Base-by-base conservation (phyloP, 1,140 invertebrate genomes). In the Watersipora subatra region DNA sequence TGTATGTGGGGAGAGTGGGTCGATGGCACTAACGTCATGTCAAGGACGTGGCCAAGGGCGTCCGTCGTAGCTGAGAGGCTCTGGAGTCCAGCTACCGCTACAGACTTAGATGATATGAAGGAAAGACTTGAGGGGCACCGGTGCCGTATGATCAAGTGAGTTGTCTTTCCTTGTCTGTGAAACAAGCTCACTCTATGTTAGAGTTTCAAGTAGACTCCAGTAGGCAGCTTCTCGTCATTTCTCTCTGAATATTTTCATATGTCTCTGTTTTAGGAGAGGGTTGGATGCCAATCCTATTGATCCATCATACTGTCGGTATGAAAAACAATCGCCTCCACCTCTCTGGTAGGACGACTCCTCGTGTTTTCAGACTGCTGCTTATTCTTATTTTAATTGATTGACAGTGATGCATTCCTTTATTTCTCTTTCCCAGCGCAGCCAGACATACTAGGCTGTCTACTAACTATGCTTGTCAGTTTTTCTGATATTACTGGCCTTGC, bases 1-100 rank as follows among this genome's bases (percentile, higher is more conserved):
- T 92, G 90, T 70, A 89, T 95, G 87, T 94, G 92, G 92, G 85
- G 85, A 29, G 91, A 95, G 78, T 87, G 85, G 70, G 88, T 92
- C 0, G 89, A 93, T 73, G 83, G 78, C 68, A 83, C 82, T 1
- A 86, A 85, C 67, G 69, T 79, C n/a, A 67, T 80, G 20, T 65
- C 76, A 3, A 69, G 75, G 65, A 67, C 72, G 1, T 79, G 77
- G 79, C 78, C 78, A 3, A 78, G 91, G 67, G 89, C 90, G 0
- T 85, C 86, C 65, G 89, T 90, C 0, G 84, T 87, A 0, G 92
- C 91, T 1, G 93, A 96, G 78, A 83, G 87, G 69, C 82, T 93
- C 0, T 97, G 93, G 93, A 83, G 80, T 67, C 66, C 72, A 19
- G 64, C 68, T 26, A 84, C 82, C 17, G 70, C 79, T 1, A 80